Base-by-base conservation (phyloP, 2,113 vertebrate genomes). In the Tamias sibiricus region DNA sequence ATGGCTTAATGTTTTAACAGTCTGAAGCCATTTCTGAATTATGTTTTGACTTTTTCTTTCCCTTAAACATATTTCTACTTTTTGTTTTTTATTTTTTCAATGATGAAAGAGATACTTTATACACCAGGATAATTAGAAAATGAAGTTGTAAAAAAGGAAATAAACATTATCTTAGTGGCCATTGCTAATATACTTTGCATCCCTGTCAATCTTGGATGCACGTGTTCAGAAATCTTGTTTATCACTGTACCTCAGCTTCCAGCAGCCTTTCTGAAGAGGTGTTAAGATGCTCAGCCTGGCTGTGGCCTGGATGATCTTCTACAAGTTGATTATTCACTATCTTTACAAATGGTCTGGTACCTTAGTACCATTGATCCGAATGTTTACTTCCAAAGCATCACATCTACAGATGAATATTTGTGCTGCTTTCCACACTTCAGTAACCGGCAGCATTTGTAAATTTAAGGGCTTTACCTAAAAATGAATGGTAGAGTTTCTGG, bases 11-110 rank as follows among this genome's bases (percentile, higher is more conserved):
- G 32, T 91, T 93, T 94, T 89, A 91, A 75, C 30, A 57, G 26
- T 85, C 42, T 82, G 11, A 85, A 92, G 49, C 62, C 37, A 47
- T 86, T 92, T 88, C 76, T 92, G 42, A 95, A 85, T 89, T 95
- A 54, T 47, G 26, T 92, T 93, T 64, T 47, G 19, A 74, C 30
- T 20, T 49, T 88, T 87, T 94, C 86, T 66, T 82, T n/a, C n/a
- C 44, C 24, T 90, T 64, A 89, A 62, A 69, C 11, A n/a, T 64
- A n/a, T 30, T 6, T 82, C 4, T 42, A 0, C 0, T 32, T 52
- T 62, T 62, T 62, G 9, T 62, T 26, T 62, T 59, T 59, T 59
- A 24, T 49, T 66, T 68, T 49, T 26, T 47, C 84, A 4, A 44
- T 69, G 11, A 68, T 88, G 16, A 91, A 64, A 93, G 57, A 37